Conservation (phyloP, 2,113 vertebrate species). For the Triplophysa dalaica region DNA sequence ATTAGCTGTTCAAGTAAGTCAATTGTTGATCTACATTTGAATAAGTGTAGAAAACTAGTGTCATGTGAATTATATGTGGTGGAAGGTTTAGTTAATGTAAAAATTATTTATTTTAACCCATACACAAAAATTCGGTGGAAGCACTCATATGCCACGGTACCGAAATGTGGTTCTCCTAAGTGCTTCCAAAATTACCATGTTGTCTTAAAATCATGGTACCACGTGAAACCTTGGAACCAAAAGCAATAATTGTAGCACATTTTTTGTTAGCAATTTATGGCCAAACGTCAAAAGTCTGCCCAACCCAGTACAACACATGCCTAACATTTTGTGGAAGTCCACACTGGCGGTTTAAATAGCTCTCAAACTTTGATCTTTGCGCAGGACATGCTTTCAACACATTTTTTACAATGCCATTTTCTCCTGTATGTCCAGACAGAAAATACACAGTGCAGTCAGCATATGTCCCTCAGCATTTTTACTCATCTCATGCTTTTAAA, state of each 20-base stretch:
- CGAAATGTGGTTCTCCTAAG: no score
- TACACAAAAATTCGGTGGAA: no score
- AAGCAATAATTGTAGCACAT: no score
- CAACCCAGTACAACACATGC: background rate
- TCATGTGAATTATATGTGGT: background rate
- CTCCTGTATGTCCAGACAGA: background rate
- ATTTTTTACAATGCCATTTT: background rate
- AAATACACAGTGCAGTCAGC: background rate
- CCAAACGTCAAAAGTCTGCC: background rate
- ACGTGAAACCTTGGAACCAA: no score
- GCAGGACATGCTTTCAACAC: no score
- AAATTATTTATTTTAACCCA: background rate
- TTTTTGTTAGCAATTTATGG: no score
- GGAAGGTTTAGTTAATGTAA: background rate
- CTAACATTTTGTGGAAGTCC: background rate
- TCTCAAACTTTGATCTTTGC: background rate
- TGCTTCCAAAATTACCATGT: no score
- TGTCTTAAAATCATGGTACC: no score
- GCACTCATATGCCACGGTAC: no score
- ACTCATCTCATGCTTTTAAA: background rate
- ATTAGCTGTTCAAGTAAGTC: background rate
- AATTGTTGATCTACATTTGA: background rate
- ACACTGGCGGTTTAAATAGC: background rate
- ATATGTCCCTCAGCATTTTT: constrained; percentile 18
- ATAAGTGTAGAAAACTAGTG: background rate